phyloP scores from a whole-genome alignment of 2,113 vertebrate species.

The Mystacornis crossleyi region DNA sequence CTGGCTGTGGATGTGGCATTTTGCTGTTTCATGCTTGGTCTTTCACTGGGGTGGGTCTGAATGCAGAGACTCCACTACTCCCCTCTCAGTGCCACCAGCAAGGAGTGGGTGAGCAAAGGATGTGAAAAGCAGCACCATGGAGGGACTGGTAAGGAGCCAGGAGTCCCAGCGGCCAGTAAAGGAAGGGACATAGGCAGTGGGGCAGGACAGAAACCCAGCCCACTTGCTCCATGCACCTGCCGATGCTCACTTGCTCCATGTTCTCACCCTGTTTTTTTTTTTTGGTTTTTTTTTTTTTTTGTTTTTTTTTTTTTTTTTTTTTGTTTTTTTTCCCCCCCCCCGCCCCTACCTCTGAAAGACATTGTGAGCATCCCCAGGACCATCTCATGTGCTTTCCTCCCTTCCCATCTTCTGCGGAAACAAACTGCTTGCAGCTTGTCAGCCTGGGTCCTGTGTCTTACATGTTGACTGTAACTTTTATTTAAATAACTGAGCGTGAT shows the following conservation, averaged over 20 bases:
- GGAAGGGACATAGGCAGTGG: not conserved
- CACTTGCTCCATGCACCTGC: not conserved
- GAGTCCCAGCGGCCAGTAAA: not conserved
- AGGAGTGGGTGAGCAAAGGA: not conserved
- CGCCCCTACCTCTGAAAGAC: not conserved
- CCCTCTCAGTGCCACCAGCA: not conserved
- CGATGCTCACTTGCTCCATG: accelerated
- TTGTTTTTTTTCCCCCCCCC: too few species aligned
- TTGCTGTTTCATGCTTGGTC: not conserved
- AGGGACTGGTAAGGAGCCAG: not conserved
- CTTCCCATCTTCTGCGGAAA: not conserved
- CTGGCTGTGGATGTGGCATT: not conserved
- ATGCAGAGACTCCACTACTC: accelerated
- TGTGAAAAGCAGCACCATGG: not conserved
- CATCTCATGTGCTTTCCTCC: not conserved
- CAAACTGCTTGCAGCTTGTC: not conserved
- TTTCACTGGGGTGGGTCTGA: not conserved
- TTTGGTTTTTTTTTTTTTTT: too few species aligned
- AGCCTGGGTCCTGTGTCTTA: not conserved
- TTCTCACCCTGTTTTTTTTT: accelerated
- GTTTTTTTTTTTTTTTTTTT: too few species aligned
- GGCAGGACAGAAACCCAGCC: not conserved
- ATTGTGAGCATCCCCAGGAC: not conserved
- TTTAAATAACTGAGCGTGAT: not conserved
- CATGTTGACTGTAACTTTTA: not conserved